phyloP scores from a whole-genome alignment of 2,888 invertebrate genomes.

The Apoda limacodes region DNA sequence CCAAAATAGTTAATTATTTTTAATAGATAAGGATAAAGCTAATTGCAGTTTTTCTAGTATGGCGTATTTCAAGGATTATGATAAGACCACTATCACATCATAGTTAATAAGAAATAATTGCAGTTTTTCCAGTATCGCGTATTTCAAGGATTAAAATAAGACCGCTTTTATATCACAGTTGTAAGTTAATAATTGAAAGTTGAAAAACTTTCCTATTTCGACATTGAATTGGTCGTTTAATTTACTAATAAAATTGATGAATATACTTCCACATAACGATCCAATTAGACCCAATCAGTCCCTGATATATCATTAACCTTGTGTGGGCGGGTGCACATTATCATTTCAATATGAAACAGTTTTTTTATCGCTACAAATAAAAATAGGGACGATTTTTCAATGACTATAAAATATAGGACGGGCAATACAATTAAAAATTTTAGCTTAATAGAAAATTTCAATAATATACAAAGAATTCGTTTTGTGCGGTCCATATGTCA shows the following conservation, averaged over 20 bases:
- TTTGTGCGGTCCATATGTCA: too few relatives aligned
- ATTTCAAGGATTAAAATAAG: constrained; percentile 27
- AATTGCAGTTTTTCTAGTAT: constrained; percentile 31
- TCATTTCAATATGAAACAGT: constrained; percentile 32
- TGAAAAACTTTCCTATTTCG: constrained; percentile 33
- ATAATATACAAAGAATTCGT: too few relatives aligned
- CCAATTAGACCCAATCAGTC: constrained; percentile 63
- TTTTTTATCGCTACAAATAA: constrained; percentile 29
- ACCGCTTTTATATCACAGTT: constrained; percentile 23
- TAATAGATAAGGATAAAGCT: too few relatives aligned
- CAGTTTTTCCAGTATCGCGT: too few relatives aligned
- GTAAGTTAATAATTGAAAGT: constrained; percentile 32
- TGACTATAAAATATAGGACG: too few relatives aligned
- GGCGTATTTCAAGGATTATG: constrained; percentile 27
- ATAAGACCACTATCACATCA: constrained; percentile 23
- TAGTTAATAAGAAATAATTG: constrained; percentile 31
- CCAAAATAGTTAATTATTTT: too few relatives aligned
- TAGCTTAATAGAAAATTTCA: too few relatives aligned
- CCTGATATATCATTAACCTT: constrained; percentile 47
- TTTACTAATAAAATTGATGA: constrained; percentile 62
- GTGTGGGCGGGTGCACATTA: constrained; percentile 40
- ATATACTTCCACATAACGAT: constrained; percentile 53
- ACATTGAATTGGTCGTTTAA: constrained; percentile 43
- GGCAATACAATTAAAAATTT: too few relatives aligned
- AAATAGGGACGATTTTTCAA: too few relatives aligned